Base-by-base conservation (phyloP, 2,113 vertebrate genomes). In the Ahaetulla prasina region DNA sequence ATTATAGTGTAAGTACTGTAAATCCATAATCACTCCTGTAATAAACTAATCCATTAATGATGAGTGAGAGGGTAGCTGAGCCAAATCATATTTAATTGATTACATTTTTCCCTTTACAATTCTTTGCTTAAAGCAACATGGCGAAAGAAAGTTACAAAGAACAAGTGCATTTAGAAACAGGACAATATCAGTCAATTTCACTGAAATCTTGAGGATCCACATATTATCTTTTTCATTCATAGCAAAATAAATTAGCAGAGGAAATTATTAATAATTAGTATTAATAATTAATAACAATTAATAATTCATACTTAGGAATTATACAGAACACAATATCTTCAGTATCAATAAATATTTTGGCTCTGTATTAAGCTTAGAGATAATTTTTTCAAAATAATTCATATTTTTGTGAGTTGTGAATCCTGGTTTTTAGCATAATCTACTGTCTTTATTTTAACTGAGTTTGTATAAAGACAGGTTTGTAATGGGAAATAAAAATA, bases 141-240 rank as follows among this genome's bases (percentile, higher is more conserved):
- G 43, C 25, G 18, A 47, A 54, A 43, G 27, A 20, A 91, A 86
- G 23, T 20, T 7, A 16, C 53, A n/a, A 86, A 85, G 84, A 60
- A 60, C 27, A 60, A 63, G 88, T 22, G 63, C 91, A 93, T 43
- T 95, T 93, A 52, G 88, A 90, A 91, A 89, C 23, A 93, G 85
- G 60, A 91, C 90, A 0, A 57, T 90, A 45, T 89, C 30, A n/a
- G 60, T 90, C 90, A 0, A 55, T 89, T 49, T 88, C 35, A 39
- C 7, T 90, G 87, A 39, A 80, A 39, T 27, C 22, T 86, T 92
- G 57, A 91, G 87, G 87, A 49, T 35, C 91, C 88, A 53, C n/a
- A 94, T 87, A 80, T 80, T 80, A 80, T 80, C 68, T 80, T 80
- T 39, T 68, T 68, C 35, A 39, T 80, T 1, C 35, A 80, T 22